Evolutionary conservation across 2,113 vertebrate genomes (phyloP).

Genomic region (Maylandia zebra): DNA sequence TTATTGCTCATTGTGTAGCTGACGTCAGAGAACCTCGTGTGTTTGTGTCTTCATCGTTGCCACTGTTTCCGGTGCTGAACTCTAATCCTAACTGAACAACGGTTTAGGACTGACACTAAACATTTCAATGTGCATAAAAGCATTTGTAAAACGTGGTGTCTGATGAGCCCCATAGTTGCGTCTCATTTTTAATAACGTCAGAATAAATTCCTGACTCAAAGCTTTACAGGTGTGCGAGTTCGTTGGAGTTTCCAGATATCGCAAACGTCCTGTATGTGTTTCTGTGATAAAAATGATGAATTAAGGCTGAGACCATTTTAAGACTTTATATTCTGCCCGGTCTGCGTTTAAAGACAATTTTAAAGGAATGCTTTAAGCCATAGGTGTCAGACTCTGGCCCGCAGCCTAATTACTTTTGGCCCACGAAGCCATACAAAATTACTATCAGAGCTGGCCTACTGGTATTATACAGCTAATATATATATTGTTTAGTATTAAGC

Average conservation of each 20-base stretch:
- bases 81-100: not conserved
- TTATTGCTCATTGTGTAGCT: not conserved
- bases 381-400: too few species aligned
- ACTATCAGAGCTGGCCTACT: too few species aligned
- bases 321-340: not conserved
- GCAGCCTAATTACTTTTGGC: too few species aligned
- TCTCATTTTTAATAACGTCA: not conserved
- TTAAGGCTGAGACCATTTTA: not conserved
- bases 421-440: too few species aligned
- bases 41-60: not conserved
- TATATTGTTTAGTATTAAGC: too few species aligned
- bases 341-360: not conserved
- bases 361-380: not conserved
- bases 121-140: not conserved
- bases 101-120: not conserved
- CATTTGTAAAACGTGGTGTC: not conserved
- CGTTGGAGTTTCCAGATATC: not conserved
- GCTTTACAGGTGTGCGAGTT: not conserved
- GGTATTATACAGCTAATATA: too few species aligned
- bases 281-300: not conserved
- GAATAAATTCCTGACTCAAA: not conserved
- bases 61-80: not conserved
- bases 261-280: not conserved
- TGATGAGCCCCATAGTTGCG: not conserved
- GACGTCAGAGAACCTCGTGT: not conserved